phyloP scores from a whole-genome alignment of 1,140 invertebrate species.

The Uloborus diversus region DNA sequence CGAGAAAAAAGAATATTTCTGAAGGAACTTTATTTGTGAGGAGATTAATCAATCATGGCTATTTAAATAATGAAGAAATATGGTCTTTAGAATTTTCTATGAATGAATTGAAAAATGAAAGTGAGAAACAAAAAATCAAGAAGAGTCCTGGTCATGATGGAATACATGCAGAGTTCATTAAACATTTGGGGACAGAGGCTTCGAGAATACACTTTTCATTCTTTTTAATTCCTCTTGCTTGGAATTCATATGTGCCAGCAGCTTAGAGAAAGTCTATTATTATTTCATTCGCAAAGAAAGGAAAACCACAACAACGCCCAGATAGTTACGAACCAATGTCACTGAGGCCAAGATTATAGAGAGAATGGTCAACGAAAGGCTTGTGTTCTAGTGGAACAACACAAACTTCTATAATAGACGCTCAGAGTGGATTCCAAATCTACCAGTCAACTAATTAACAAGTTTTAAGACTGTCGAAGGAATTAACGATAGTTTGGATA shows the following conservation, averaged over 20 bases:
- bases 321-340: background rate
- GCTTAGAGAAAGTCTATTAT: too few relatives aligned
- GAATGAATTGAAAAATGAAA: background rate
- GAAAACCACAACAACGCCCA: background rate
- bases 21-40: too few relatives aligned
- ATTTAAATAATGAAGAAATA: too few relatives aligned
- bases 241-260: background rate
- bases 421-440: constrained; percentile 6
- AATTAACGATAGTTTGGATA: constrained; percentile 37
- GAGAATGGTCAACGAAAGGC: constrained; percentile 9
- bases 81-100: too few relatives aligned
- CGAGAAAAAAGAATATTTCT: too few relatives aligned
- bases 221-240: background rate
- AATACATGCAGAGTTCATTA: background rate
- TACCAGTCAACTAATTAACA: constrained; percentile 13
- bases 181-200: background rate
- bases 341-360: constrained; percentile 5
- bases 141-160: background rate
- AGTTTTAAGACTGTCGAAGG: constrained; percentile 1
- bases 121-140: background rate
- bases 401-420: background rate
- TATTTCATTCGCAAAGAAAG: too few relatives aligned
- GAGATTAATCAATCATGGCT: too few relatives aligned
- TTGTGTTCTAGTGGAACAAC: background rate
- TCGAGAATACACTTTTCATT: background rate